These are phyloP conservation scores for Hipparchia sbordonii DNA, from an alignment of 2,888 invertebrate species.

Conservation along the genomic window DNA sequence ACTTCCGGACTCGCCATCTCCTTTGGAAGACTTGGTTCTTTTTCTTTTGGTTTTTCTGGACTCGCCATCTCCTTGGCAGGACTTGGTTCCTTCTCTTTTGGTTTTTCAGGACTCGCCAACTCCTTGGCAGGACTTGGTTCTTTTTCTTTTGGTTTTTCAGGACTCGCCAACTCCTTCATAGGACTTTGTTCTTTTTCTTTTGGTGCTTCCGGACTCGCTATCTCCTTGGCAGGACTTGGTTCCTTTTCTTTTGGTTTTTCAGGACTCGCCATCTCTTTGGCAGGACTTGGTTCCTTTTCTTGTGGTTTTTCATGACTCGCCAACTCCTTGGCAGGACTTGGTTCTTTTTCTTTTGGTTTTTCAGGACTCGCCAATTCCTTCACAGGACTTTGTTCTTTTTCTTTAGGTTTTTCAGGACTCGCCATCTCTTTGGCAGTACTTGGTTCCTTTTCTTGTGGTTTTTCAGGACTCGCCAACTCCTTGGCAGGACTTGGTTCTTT, in stretches of 20 bases:
- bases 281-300: conserved; percentile 25
- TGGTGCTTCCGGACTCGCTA: neutral
- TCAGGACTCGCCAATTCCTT: neutral
- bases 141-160: conserved; percentile 26
- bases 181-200: conserved; percentile 23
- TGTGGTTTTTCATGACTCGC: conserved; percentile 10
- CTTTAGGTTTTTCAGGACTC: conserved; percentile 18
- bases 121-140: neutral
- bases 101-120: no score
- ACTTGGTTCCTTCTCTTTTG: no score
- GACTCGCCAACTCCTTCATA: neutral
- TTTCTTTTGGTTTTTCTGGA: no score
- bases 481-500: neutral
- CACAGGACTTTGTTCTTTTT: conserved; percentile 19
- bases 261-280: neutral
- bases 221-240: conserved; percentile 28
- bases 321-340: conserved; percentile 8
- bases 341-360: conserved; percentile 23
- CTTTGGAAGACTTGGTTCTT: neutral
- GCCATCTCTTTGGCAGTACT: conserved; percentile 24
- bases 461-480: neutral
- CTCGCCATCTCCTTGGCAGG: no score
- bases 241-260: conserved; percentile 27
- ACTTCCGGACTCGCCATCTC: neutral
- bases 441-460: conserved; percentile 4